Evolutionary conservation across 2,113 vertebrate species (phyloP).

Genomic region (Numida meleagris): DNA sequence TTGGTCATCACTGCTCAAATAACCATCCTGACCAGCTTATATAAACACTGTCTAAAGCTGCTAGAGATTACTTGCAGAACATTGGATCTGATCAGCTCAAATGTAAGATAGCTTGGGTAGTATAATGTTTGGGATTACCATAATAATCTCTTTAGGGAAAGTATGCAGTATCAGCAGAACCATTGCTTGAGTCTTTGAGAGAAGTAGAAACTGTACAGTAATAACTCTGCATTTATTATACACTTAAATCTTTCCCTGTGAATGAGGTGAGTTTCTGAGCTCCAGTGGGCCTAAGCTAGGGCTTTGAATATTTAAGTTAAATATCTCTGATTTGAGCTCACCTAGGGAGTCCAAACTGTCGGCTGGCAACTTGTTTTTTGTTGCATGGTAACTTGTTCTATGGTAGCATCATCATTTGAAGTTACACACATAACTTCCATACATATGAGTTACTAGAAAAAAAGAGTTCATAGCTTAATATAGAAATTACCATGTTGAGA

Average conservation of each 20-base stretch:
- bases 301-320: conserved; percentile 10
- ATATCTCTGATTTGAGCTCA: conserved; percentile 5
- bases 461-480: background rate
- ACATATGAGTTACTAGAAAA: background rate
- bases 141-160: conserved; percentile 94
- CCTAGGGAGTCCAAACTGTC: background rate
- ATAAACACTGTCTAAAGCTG: conserved; percentile 74
- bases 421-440: background rate
- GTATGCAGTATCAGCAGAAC: conserved; percentile 92
- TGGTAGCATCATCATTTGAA: background rate
- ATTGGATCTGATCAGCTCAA: conserved; percentile 86
- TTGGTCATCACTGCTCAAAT: conserved; percentile 9
- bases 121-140: conserved; percentile 94
- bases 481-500: background rate
- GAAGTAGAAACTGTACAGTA: conserved; percentile 12
- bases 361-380: background rate
- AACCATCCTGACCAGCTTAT: conserved; percentile 61
- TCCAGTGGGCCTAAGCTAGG: background rate
- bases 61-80: conserved; percentile 83
- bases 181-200: conserved; percentile 50
- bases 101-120: conserved; percentile 82
- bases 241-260: background rate
- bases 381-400: conserved; percentile 15
- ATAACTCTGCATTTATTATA: conserved; percentile 40
- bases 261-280: background rate